Percentiles rank a stretch among this genome's conserved stretches.
Conservation (phyloP, 2,113 vertebrate genomes). For the Tragelaphus strepsiceros region DNA sequence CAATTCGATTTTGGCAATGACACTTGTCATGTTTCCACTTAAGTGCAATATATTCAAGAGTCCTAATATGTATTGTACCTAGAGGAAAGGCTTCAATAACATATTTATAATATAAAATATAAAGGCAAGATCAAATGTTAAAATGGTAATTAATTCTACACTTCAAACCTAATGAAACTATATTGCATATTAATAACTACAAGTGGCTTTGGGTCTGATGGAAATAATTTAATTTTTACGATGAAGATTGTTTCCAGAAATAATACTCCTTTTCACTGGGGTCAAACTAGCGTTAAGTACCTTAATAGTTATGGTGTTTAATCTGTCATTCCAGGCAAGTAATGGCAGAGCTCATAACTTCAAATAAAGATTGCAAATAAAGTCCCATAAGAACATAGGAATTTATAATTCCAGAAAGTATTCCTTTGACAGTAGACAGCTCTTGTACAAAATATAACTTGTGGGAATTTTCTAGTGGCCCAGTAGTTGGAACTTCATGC, state of each 20-base stretch:
- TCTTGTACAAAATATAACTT: background rate
- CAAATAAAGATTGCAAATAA: background rate
- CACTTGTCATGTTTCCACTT: background rate
- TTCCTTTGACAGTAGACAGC: background rate
- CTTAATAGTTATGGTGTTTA: background rate
- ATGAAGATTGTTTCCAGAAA: conserved; percentile 12
- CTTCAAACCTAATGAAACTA: conserved; percentile 62
- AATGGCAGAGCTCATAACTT: background rate
- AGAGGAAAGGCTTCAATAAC: conserved; percentile 24
- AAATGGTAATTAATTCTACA: conserved; percentile 66
- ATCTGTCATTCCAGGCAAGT: background rate
- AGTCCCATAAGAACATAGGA: background rate
- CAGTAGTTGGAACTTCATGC: background rate
- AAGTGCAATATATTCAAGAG: conserved; percentile 6
- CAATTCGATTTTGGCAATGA: background rate
- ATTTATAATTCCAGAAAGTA: background rate
- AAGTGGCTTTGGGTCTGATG: conserved; percentile 32
- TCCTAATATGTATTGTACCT: background rate
- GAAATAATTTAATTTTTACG: conserved; percentile 42
- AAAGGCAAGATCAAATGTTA: conserved; percentile 66
- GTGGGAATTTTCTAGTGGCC: background rate
- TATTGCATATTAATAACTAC: conserved; percentile 52
- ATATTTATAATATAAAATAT: conserved; percentile 44
- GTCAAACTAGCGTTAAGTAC: background rate
- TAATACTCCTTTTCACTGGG: background rate